These are phyloP conservation scores for Clivina fossor DNA, from an alignment of 2,888 invertebrate genomes.

Conservation along the genomic window DNA sequence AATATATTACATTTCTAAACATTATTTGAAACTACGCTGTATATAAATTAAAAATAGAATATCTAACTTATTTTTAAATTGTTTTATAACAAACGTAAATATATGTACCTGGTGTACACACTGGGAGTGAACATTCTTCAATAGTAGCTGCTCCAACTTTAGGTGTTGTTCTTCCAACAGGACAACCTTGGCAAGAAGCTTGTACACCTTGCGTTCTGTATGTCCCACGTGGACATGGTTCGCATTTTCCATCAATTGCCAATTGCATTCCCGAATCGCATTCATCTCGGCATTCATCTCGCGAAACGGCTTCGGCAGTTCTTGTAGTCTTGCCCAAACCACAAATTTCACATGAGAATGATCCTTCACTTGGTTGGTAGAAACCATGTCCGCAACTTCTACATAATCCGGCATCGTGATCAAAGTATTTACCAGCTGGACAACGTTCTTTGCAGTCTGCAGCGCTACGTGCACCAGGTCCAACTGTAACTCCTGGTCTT, in stretches of 20 bases:
- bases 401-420: slow-evolving; percentile 84
- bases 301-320: slow-evolving; percentile 84
- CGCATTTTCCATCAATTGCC: slow-evolving; percentile 86
- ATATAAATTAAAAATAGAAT: no score
- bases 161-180: slow-evolving; percentile 87
- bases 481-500: slow-evolving; percentile 84
- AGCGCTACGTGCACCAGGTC: slow-evolving; percentile 83
- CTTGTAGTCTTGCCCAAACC: slow-evolving; percentile 90
- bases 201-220: slow-evolving; percentile 85
- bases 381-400: slow-evolving; percentile 92
- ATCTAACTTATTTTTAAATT: no score
- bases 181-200: slow-evolving; percentile 85
- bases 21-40: no score
- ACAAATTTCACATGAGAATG: slow-evolving; percentile 85
- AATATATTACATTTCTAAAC: no score
- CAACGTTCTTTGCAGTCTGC: slow-evolving; percentile 92
- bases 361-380: slow-evolving; percentile 88
- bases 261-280: slow-evolving; percentile 84
- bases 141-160: slow-evolving; percentile 78
- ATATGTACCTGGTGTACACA: slow-evolving; percentile 69
- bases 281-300: slow-evolving; percentile 87
- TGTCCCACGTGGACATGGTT: slow-evolving; percentile 87
- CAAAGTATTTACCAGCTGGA: slow-evolving; percentile 91
- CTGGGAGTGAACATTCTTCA: slow-evolving; percentile 91
- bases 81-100: no score